Evolutionary conservation across 2,113 vertebrate species (phyloP).

Genomic region (Petrocephalus microphthalmus): DNA sequence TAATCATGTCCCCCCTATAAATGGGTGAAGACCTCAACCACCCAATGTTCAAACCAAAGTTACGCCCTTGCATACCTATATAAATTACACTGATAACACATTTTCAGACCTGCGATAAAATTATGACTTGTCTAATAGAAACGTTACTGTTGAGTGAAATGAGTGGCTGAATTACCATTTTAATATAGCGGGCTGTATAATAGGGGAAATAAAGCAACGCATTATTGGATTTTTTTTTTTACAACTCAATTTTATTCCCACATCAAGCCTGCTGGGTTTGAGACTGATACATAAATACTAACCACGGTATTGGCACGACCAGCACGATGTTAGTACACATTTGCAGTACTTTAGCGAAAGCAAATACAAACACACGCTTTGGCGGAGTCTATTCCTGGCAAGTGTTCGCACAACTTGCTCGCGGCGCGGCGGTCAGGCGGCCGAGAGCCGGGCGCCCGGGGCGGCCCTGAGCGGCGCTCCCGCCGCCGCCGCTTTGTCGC

Average conservation of each 20-base stretch:
- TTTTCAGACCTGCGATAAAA: constrained; percentile 1
- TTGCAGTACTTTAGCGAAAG: neutral
- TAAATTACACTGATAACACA: neutral
- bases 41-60: too few species aligned
- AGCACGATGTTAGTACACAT: neutral
- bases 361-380: constrained; percentile 9
- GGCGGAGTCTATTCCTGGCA: neutral
- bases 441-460: neutral
- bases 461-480: neutral
- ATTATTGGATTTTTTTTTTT: constrained; percentile 14
- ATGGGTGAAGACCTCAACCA: too few species aligned
- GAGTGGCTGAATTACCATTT: neutral
- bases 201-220: neutral
- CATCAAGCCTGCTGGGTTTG: neutral
- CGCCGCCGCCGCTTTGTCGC: neutral
- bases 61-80: too few species aligned
- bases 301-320: neutral
- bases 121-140: neutral
- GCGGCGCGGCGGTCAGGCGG: neutral
- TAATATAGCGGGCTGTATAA: neutral
- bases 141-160: neutral
- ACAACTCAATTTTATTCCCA: constrained; percentile 9
- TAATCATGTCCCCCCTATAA: too few species aligned
- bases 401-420: neutral
- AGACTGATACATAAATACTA: neutral